Base-by-base conservation (phyloP, 2,797 vertebrate species). In the Avahi laniger region DNA sequence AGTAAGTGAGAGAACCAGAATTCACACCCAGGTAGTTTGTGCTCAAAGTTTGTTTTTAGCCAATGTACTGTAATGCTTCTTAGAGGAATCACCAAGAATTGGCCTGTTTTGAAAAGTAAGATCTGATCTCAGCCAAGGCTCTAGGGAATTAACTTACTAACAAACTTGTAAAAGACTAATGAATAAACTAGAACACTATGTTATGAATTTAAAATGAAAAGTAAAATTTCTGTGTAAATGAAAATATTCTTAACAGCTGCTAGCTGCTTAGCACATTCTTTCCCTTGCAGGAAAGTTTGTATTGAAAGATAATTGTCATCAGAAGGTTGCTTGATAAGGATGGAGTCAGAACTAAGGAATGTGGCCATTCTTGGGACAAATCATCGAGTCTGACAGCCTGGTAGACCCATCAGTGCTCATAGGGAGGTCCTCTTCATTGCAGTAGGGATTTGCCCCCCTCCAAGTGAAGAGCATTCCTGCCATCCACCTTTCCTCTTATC, bases 1-100 rank as follows among this genome's bases (percentile, higher is more conserved):
- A 65, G 69, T n/a, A 38, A 61, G 35, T 33, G 30, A 41, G 46
- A 67, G 35, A n/a, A 30, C 15, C 22, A 17, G 43, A 61, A 26
- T 38, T 52, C 63, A 72, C 1, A n/a, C 30, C 54, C 41, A 18
- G 72, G 33, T 11, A 4, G 57, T 67, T 30, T 73, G 91, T 18
- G 61, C 41, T 61, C 59, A 4, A 24, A 13, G 70, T 18, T 13
- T 22, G 11, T 76, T 63, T 35, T 41, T n/a, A 18, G n/a, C 30
- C 13, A 0, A 10, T 2, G 9, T 80, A 4, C 38, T 13, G 0
- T 2, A 15, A 1, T n/a, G 26, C 50, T 35, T 17, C 20, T n/a
- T 11, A 24, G 81, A 72, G 70, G 61, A 59, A 5, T 33, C 63
- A 15, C 70, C 35, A 33, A 59, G 52, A 61, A 18, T 10, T 41